Percentiles rank a stretch among this genome's conserved stretches.
Conservation (phyloP, 2,113 vertebrate species). For the Nycticorax nycticorax region DNA sequence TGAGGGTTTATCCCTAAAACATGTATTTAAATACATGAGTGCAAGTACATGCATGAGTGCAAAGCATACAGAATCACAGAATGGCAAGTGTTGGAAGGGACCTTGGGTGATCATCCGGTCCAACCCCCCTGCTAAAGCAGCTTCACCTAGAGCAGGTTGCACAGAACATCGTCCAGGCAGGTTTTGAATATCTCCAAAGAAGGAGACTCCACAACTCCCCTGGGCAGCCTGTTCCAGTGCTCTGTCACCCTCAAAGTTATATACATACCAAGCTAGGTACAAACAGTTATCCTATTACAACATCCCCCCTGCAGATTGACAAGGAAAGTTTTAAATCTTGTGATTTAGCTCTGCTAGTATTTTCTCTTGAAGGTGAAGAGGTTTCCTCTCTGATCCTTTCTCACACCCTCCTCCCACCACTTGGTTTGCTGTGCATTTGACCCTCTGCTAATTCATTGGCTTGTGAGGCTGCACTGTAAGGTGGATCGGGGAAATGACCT, state of each 20-base stretch:
- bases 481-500: background rate
- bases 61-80: background rate
- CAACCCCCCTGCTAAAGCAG: too few relatives aligned
- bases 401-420: background rate
- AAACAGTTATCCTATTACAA: background rate
- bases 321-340: background rate
- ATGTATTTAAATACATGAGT: background rate
- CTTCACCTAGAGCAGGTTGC: too few relatives aligned
- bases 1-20: background rate
- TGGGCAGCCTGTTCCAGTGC: too few relatives aligned
- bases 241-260: too few relatives aligned
- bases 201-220: too few relatives aligned
- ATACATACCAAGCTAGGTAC: background rate
- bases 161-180: too few relatives aligned
- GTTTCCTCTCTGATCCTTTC: background rate
- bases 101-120: too few relatives aligned
- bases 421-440: background rate
- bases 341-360: background rate
- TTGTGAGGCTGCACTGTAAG: background rate
- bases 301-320: background rate
- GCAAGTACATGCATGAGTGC: background rate
- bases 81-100: too few relatives aligned
- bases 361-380: background rate
- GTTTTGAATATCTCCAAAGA: too few relatives aligned
- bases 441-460: background rate